Evolutionary conservation across 2,797 vertebrate genomes (phyloP).

Genomic region (Miichthys miiuy): DNA sequence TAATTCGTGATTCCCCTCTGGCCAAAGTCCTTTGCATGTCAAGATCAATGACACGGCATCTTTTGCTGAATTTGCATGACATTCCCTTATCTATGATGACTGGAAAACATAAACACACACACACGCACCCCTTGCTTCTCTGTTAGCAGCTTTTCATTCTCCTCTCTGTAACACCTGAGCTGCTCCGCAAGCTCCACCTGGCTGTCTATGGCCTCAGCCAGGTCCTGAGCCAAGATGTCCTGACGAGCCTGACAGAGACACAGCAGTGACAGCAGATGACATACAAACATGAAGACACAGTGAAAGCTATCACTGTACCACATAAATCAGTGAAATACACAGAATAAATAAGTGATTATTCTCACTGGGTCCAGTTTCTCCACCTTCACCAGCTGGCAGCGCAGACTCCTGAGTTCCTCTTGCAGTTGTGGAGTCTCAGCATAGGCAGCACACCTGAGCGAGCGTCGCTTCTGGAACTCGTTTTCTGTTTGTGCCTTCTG

Average conservation of each 20-base stretch:
- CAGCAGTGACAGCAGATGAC: background rate
- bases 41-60: background rate
- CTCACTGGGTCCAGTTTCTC: conserved; percentile 86
- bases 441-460: conserved; percentile 64
- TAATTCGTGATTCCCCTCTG: background rate
- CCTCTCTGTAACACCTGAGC: conserved; percentile 83
- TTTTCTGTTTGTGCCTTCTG: conserved; percentile 81
- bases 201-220: conserved; percentile 86
- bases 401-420: conserved; percentile 85
- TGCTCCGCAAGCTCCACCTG: conserved; percentile 87
- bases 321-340: background rate
- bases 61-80: conserved; percentile 20
- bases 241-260: conserved; percentile 81
- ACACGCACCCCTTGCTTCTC: conserved; percentile 85
- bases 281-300: background rate
- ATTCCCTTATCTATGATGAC: background rate
- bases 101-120: background rate
- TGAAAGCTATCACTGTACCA: too few species aligned
- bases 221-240: conserved; percentile 89
- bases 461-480: conserved; percentile 79
- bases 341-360: background rate
- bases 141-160: conserved; percentile 79
- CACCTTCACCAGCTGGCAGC: conserved; percentile 75
- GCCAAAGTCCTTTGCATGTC: background rate
- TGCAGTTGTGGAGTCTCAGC: conserved; percentile 79